These are phyloP conservation scores for Sebastes hubbsi DNA, from an alignment of 2,797 vertebrate species.

Conservation along the genomic window DNA sequence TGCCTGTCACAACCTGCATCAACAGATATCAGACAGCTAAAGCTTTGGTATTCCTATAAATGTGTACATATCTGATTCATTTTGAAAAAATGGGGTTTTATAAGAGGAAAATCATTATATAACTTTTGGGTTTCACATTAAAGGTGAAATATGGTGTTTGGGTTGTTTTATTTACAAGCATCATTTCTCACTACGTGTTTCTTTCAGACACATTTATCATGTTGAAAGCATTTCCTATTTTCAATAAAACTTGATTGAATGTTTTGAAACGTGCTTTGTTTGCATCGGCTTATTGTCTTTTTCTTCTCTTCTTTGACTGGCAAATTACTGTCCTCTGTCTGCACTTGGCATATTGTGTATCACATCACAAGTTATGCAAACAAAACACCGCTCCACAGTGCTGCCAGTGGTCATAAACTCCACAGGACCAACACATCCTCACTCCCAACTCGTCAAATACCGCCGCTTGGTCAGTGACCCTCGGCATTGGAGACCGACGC, in stretches of 20 bases:
- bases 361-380: not conserved
- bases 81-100: not conserved
- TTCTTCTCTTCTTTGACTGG: not conserved
- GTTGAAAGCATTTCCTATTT: not conserved
- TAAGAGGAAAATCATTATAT: not conserved
- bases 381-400: not conserved
- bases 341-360: not conserved
- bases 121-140: not conserved
- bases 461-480: no score
- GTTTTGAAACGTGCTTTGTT: not conserved
- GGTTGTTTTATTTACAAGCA: not conserved
- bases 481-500: no score
- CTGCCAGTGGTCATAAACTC: not conserved
- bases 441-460: no score
- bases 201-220: not conserved
- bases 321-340: not conserved
- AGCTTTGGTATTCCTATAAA: not conserved
- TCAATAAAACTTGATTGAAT: not conserved
- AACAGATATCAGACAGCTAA: not conserved
- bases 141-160: not conserved
- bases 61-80: not conserved
- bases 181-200: not conserved
- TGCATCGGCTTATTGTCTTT: not conserved
- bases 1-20: constrained; percentile 9
- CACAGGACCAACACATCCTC: no score